Conservation (phyloP, 2,888 invertebrate species). For the Drosophila macrospina region DNA sequence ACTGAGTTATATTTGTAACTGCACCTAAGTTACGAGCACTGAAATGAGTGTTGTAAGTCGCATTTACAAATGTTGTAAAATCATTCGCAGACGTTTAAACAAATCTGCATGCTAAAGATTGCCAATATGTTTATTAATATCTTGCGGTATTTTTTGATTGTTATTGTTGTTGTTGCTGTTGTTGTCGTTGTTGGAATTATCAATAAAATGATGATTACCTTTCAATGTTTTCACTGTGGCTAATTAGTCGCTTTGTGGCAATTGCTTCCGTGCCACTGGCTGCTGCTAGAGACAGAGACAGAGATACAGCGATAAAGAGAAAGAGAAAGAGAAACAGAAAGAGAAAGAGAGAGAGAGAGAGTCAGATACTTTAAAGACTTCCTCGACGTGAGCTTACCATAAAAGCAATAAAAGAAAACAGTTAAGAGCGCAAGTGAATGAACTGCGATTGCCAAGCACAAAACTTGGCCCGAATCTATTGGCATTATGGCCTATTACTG, state of each 20-base stretch:
- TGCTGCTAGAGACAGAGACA: slow-evolving; percentile 37
- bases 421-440: slow-evolving; percentile 42
- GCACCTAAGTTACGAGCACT: neutral
- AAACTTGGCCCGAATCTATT: slow-evolving; percentile 13
- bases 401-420: slow-evolving; percentile 26
- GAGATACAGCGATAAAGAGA: slow-evolving; percentile 15
- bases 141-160: neutral
- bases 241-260: slow-evolving; percentile 49
- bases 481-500: slow-evolving; percentile 20
- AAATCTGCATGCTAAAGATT: slow-evolving; percentile 25
- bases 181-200: slow-evolving; percentile 34
- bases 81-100: slow-evolving; percentile 45
- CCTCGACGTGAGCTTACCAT: slow-evolving; percentile 37
- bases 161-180: neutral
- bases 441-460: slow-evolving; percentile 15
- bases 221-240: slow-evolving; percentile 61
- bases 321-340: slow-evolving; percentile 22
- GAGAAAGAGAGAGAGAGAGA: slow-evolving; percentile 9
- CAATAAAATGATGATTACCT: slow-evolving; percentile 68
- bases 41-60: slow-evolving; percentile 13
- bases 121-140: slow-evolving; percentile 11
- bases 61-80: slow-evolving; percentile 29
- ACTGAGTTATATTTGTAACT: slow-evolving; percentile 6
- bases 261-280: slow-evolving; percentile 59
- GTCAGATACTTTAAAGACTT: slow-evolving; percentile 46